Conservation (phyloP, 2,888 invertebrate genomes). For the Phaonia tiefii region DNA sequence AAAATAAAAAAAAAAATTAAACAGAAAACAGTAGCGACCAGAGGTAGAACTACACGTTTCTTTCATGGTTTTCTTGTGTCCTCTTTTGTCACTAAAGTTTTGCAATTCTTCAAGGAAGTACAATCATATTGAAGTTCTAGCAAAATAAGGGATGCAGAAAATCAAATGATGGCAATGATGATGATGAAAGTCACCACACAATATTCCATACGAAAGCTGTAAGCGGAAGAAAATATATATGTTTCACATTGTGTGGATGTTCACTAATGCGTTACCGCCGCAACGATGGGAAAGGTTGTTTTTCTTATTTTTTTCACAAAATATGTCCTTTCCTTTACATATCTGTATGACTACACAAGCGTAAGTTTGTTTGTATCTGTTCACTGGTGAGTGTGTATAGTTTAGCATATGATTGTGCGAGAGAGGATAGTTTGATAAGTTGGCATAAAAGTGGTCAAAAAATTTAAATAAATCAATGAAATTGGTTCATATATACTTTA, state of each 20-base stretch:
- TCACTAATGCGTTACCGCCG: conserved; percentile 55
- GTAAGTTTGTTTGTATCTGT: conserved; percentile 12
- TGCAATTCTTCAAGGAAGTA: neutral
- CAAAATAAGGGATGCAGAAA: conserved; percentile 4
- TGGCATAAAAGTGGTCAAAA: too few species aligned
- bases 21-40: conserved; percentile 5
- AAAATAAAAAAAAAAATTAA: conserved; percentile 45
- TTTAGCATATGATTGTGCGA: neutral
- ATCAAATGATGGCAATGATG: neutral
- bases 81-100: too few species aligned
- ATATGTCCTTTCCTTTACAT: neutral
- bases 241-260: conserved; percentile 20
- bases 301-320: too few species aligned
- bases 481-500: too few species aligned
- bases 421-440: neutral
- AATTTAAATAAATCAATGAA: too few species aligned
- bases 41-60: neutral
- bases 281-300: conserved; percentile 35
- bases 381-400: neutral
- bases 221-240: conserved; percentile 34
- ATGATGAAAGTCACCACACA: conserved; percentile 9
- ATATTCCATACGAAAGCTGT: neutral
- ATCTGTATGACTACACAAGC: neutral
- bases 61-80: conserved; percentile 9
- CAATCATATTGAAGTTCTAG: neutral